Evolutionary conservation across 2,888 invertebrate species (phyloP).

Genomic region (Megaustenia siamemsis): DNA sequence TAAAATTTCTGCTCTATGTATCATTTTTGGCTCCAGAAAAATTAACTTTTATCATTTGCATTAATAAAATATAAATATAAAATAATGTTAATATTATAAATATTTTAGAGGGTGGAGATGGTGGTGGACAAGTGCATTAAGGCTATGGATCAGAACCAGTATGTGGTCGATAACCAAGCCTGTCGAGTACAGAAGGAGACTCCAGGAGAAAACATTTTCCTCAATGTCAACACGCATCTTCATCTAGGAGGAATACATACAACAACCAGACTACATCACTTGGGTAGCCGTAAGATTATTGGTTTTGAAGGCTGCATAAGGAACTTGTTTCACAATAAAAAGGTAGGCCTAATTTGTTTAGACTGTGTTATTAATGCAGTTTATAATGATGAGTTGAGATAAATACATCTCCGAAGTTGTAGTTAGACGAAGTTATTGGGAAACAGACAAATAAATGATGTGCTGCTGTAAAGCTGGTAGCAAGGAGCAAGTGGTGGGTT

Average conservation of each 20-base stretch:
- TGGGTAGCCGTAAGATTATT: constrained; percentile 80
- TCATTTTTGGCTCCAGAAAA: too few species aligned
- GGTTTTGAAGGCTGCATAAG: constrained; percentile 97
- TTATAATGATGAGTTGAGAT: too few species aligned
- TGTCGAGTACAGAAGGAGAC: constrained; percentile 94
- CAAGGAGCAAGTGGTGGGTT: too few species aligned
- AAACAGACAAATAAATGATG: too few species aligned
- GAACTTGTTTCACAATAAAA: constrained; percentile 95
- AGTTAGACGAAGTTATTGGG: too few species aligned
- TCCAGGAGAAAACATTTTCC: constrained; percentile 95
- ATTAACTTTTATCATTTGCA: too few species aligned
- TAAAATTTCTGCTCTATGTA: too few species aligned
- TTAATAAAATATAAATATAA: too few species aligned
- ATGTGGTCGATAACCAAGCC: constrained; percentile 92
- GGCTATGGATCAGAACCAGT: constrained; percentile 88
- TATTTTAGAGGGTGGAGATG: constrained; percentile 87
- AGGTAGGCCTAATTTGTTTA: constrained; percentile 71
- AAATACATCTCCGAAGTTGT: too few species aligned
- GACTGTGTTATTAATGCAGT: background rate
- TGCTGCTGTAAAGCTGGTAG: too few species aligned
- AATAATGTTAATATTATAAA: background rate
- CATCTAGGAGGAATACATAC: constrained; percentile 89
- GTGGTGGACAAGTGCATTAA: constrained; percentile 95
- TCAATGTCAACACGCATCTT: constrained; percentile 96
- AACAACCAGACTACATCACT: constrained; percentile 52